Base-by-base conservation (phyloP, 2,797 vertebrate species). In the Miichthys miiuy region DNA sequence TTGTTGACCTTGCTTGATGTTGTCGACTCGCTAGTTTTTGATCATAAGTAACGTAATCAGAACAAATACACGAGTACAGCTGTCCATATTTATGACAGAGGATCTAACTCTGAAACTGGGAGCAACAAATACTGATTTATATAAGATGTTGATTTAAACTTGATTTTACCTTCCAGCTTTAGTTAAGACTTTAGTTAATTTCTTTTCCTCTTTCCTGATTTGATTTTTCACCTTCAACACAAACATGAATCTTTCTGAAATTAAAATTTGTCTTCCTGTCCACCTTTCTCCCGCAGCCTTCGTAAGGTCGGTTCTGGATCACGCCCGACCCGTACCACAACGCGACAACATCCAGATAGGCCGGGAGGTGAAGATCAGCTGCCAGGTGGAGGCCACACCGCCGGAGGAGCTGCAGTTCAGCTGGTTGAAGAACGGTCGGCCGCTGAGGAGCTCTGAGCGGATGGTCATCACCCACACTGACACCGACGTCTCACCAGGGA, bases 331-430 rank as follows among this genome's bases (percentile, higher is more conserved):
- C 97, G 0, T 99, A 99, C 77, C 97, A 99, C 94, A 97, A 99
- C 48, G 97, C 0, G 97, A 98, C 96, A 97, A 97, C 95, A 99
- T 99, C 92, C 97, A 98, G 94, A 99, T 99, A 13, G 97, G 97
- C 42, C 95, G 97, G 10, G 97, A 99, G 88, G 97, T 99, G 84
- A 99, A 99, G 92, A 97, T 99, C 92, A 98, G 97, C 81, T 99
- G 97, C 89, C 97, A 99, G 93, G 97, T 98, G 80, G 97, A 98
- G 86, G 97, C 97, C 55, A 94, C 97, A 30, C 97, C 97, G 0
- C 95, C 97, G 0, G 97, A 99, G 81, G 97, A 98, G 90, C 95
- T 99, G 21, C 94, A 94, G 5, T 99, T 98, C 91, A 93, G 95
- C 88, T 99, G 97, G 97, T 96, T 98, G 89, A 99, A 99, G 89